Percentiles rank a stretch among this genome's conserved stretches.
Conservation (phyloP, 2,888 invertebrate genomes). For the Atethmia centrago region DNA sequence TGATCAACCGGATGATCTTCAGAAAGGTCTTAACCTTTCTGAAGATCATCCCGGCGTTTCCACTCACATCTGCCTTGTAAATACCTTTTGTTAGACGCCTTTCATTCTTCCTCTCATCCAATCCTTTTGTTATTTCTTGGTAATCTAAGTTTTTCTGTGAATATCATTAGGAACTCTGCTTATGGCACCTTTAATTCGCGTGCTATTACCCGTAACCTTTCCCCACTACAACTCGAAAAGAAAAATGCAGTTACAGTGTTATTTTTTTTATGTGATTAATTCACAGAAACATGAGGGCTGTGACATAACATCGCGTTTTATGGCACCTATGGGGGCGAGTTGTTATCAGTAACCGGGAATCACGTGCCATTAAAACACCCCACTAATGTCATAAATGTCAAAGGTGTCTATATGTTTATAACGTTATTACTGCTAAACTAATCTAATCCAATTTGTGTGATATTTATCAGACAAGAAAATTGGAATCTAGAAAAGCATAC, state of each 20-base stretch:
- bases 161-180: neutral
- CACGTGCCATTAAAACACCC: constrained; percentile 39
- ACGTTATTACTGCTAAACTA: constrained; percentile 1
- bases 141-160: neutral
- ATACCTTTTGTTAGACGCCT: too few species aligned
- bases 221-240: constrained; percentile 23
- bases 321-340: constrained; percentile 29
- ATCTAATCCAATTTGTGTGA: neutral
- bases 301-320: constrained; percentile 37
- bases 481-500: neutral
- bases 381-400: constrained; percentile 13
- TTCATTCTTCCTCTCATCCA: too few species aligned
- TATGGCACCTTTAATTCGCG: neutral
- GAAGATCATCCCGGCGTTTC: too few species aligned
- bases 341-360: constrained; percentile 47
- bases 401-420: constrained; percentile 3
- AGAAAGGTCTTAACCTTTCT: too few species aligned
- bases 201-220: neutral
- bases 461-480: neutral
- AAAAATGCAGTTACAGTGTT: constrained; percentile 14
- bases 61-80: too few species aligned
- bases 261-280: constrained; percentile 53
- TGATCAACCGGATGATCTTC: too few species aligned
- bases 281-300: constrained; percentile 38
- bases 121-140: too few species aligned